Evolutionary conservation across 2,113 vertebrate genomes (phyloP).

Genomic region (Nothoprocta perdicaria): DNA sequence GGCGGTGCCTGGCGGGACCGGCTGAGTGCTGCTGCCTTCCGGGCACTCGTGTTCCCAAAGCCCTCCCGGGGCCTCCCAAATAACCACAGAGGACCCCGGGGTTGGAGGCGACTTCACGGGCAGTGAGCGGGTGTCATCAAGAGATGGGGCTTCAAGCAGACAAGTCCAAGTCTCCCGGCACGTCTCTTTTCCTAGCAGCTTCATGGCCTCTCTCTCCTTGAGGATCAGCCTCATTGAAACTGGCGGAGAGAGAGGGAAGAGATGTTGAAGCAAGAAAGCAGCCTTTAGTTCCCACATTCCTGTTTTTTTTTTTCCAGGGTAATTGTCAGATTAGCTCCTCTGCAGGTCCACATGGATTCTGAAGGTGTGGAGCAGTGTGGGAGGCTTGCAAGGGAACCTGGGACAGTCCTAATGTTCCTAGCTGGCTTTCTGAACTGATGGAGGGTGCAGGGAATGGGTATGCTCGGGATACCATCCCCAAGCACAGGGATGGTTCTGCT

Average conservation of each 20-base stretch:
- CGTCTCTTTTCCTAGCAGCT: background rate
- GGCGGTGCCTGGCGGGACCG: background rate
- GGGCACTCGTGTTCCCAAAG: background rate
- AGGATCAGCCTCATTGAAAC: background rate
- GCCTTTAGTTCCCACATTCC: background rate
- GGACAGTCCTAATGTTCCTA: too few relatives aligned
- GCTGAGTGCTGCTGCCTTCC: background rate
- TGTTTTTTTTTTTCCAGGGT: background rate
- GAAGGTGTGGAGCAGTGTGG: background rate
- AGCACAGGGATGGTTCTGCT: background rate
- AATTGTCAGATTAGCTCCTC: background rate
- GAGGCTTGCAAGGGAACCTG: background rate
- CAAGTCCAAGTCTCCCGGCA: background rate
- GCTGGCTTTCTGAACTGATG: background rate
- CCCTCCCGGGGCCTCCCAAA: background rate
- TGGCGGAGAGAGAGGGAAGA: background rate
- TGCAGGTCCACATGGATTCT: background rate
- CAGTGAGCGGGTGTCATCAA: background rate
- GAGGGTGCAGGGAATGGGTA: background rate
- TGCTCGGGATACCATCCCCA: background rate
- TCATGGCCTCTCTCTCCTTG: background rate
- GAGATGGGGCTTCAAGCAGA: slow-evolving; percentile 14
- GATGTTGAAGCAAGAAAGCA: background rate
- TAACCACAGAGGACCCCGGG: background rate
- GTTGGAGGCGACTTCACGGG: background rate